Conservation (phyloP, 2,888 invertebrate species). For the Latheticus oryzae region DNA sequence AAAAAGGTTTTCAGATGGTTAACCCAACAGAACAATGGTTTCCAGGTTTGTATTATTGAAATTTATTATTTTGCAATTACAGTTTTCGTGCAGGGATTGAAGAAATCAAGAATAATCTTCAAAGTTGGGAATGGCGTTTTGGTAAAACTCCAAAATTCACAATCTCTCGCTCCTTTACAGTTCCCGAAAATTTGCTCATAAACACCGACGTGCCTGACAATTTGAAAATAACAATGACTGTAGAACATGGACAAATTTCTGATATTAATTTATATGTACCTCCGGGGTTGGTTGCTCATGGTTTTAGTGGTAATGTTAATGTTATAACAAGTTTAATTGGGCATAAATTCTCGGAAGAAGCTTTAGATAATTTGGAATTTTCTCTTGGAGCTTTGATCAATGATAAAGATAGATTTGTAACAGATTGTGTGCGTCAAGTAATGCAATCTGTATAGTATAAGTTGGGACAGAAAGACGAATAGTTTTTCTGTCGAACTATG, state of each 20-base stretch:
- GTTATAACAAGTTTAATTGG: conserved; percentile 74
- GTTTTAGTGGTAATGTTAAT: conserved; percentile 74
- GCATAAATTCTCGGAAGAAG: conserved; percentile 74
- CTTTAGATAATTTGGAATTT: conserved; percentile 70
- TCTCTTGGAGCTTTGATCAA: conserved; percentile 56
- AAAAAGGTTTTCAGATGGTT: conserved; percentile 86
- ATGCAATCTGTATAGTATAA: conserved; percentile 67
- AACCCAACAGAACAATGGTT: conserved; percentile 92
- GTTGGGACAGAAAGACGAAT: conserved; percentile 38
- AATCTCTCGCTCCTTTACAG: conserved; percentile 74
- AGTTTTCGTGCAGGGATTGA: conserved; percentile 27
- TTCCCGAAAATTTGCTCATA: conserved; percentile 69
- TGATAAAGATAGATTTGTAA: conserved; percentile 71
- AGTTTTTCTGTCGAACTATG: conserved; percentile 27
- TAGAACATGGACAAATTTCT: conserved; percentile 74
- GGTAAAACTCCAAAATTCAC: conserved; percentile 89
- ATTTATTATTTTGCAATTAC: background rate
- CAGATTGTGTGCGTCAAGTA: conserved; percentile 73
- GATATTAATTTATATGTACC: conserved; percentile 76
- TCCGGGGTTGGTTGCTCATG: conserved; percentile 70
- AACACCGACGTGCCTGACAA: conserved; percentile 66
- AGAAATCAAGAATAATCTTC: conserved; percentile 73
- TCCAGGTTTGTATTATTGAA: conserved; percentile 63
- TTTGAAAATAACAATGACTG: conserved; percentile 73
- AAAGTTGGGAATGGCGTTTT: conserved; percentile 89